Base-by-base conservation (phyloP, 2,113 vertebrate species). In the Laterallus jamaicensis region DNA sequence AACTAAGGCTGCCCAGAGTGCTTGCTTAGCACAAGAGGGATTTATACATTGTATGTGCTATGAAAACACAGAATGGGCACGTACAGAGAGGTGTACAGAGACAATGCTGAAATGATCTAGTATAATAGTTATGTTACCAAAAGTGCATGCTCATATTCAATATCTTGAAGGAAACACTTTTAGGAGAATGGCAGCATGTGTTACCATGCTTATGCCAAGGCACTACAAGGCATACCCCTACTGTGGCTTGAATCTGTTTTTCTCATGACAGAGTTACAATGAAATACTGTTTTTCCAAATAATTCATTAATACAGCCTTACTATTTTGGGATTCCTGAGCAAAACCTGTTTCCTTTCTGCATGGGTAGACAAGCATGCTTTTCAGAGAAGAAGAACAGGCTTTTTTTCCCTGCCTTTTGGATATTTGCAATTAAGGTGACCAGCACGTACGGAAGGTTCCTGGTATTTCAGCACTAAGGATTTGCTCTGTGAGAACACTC, bases 261-360 rank as follows among this genome's bases (percentile, higher is more conserved):
- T 77, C 62, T 70, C 18, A 24, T 58, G 47, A 32, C 19, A 52
- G 31, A 66, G 15, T 75, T 67, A 86, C 63, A 90, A 75, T 3
- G 15, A 86, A 95, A 88, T 40, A 39, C 26, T 56, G 42, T 54
- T 92, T 86, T 77, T 71, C 76, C 69, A 77, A 92, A 90, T 86
- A 93, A 87, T 91, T 90, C 21, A 94, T 92, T 84, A 96, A 91
- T 60, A 90, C 15, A 59, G 74, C 8, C 18, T 28, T 75, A 82
- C 86, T 94, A 95, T 97, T 92, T 94, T 50, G 68, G 55, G 58
- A 88, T 12, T 88, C 47, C 11, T 80, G 82, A 71, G 84, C 0
- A 4, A 90, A 90, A 91, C 56, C 59, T 42, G 22, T 74, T 89
- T 85, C 32, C 52, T 80, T 94, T 92, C 83, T 75, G 84, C 91